Evolutionary conservation across 2,888 invertebrate species (phyloP).

Genomic region (Diachrysia chrysitis): DNA sequence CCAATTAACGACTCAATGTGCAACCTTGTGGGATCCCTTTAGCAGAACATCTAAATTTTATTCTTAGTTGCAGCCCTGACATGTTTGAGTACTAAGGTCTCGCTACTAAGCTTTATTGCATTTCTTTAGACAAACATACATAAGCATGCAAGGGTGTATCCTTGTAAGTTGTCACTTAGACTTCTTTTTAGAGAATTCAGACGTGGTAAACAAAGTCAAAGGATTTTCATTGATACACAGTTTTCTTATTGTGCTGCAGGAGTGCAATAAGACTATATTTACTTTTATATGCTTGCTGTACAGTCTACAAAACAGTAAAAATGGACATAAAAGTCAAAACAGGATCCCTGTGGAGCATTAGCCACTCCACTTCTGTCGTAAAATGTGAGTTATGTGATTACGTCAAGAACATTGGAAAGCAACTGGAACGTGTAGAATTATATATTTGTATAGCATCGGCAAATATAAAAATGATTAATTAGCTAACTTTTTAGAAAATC

Average conservation of each 20-base stretch:
- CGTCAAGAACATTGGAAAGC: background rate
- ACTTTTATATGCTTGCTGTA: background rate
- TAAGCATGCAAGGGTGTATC: background rate
- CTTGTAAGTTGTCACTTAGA: no score
- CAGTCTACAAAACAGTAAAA: slow-evolving; percentile 4
- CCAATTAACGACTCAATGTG: background rate
- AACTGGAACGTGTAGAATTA: background rate
- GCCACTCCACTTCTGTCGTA: slow-evolving; percentile 4
- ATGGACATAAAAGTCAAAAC: slow-evolving; percentile 4
- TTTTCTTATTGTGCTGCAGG: background rate
- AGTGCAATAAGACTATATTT: slow-evolving; percentile 1
- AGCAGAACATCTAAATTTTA: background rate
- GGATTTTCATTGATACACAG: background rate
- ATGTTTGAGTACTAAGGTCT: slow-evolving; percentile 1
- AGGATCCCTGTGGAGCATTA: slow-evolving; percentile 4
- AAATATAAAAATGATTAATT: background rate
- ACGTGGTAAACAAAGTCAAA: background rate
- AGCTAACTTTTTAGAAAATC: no score
- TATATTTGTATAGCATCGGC: background rate
- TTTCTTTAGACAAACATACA: background rate
- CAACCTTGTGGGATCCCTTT: background rate
- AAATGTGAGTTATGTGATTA: slow-evolving; percentile 1
- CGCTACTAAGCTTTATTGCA: slow-evolving; percentile 4
- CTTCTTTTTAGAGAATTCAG: background rate
- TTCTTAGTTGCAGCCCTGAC: background rate